These are phyloP conservation scores for Drosophila neotestacea DNA, from an alignment of 2,888 invertebrate genomes.

Conservation along the genomic window DNA sequence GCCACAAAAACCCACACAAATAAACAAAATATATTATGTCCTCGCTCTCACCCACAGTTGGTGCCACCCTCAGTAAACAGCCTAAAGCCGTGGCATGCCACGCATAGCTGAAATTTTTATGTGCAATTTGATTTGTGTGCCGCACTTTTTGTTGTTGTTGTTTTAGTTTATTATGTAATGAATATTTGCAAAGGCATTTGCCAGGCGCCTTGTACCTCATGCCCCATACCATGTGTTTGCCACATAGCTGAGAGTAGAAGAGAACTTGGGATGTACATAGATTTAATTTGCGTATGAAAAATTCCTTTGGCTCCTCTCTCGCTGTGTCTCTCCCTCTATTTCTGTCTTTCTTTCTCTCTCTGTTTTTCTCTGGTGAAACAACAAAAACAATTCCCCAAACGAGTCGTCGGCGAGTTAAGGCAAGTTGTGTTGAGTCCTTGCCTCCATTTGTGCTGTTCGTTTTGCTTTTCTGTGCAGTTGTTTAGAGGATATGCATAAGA, in stretches of 20 bases:
- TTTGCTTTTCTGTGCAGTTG: slow-evolving; percentile 61
- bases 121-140: slow-evolving; percentile 65
- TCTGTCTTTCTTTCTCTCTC: neutral
- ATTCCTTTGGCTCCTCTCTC: slow-evolving; percentile 56
- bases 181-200: slow-evolving; percentile 70
- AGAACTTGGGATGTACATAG: slow-evolving; percentile 58
- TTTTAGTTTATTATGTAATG: slow-evolving; percentile 76
- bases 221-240: slow-evolving; percentile 5
- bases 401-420: slow-evolving; percentile 40
- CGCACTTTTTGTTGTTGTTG: slow-evolving; percentile 33
- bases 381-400: slow-evolving; percentile 69
- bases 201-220: slow-evolving; percentile 8
- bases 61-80: slow-evolving; percentile 1
- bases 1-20: slow-evolving; percentile 41
- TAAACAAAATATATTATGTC: slow-evolving; percentile 38
- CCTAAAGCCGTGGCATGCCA: slow-evolving; percentile 26
- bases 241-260: slow-evolving; percentile 42
- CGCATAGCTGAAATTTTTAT: slow-evolving; percentile 52
- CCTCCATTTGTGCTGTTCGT: slow-evolving; percentile 27
- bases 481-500: slow-evolving; percentile 81
- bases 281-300: slow-evolving; percentile 79
- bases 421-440: slow-evolving; percentile 20
- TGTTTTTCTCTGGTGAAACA: slow-evolving; percentile 1
- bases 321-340: neutral
- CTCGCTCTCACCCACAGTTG: neutral